Percentiles rank a stretch among this genome's conserved stretches.
phyloP scores from a whole-genome alignment of 2,888 invertebrate genomes.

The Habrosyne pyritoides region DNA sequence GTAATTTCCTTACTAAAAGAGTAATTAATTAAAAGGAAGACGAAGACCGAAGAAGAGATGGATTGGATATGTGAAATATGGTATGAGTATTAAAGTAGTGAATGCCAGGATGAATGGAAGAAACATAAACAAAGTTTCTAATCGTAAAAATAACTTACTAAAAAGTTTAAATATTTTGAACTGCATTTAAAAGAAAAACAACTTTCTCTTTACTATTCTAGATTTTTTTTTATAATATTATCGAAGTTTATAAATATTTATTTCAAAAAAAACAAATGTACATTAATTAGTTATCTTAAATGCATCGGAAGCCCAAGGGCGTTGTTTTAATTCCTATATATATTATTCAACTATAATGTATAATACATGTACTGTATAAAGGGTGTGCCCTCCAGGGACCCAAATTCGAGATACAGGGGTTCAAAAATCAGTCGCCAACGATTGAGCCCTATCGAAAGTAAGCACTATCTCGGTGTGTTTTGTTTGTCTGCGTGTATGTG shows the following conservation, averaged over 20 bases:
- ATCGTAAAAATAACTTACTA: no score
- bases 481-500: no score
- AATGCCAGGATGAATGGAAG: no score
- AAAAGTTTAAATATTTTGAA: no score
- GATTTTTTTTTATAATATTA: not conserved
- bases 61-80: no score
- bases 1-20: no score
- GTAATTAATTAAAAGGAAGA: no score
- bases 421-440: conserved; percentile 62
- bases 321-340: conserved; percentile 62
- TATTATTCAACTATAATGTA: conserved; percentile 66
- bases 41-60: no score
- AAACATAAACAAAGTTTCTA: no score
- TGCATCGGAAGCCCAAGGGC: conserved; percentile 41
- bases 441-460: conserved; percentile 26
- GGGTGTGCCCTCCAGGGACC: conserved; percentile 69
- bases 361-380: conserved; percentile 53
- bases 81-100: no score
- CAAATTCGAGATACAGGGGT: conserved; percentile 62
- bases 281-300: conserved; percentile 23
- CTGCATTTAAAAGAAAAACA: no score
- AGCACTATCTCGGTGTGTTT: conserved; percentile 18
- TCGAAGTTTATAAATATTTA: not conserved
- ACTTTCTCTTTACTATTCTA: no score
- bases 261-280: not conserved